Evolutionary conservation across 1,140 invertebrate species (phyloP), one percentile per base, ranked within the genome.

Genomic region (Habropoda laboriosa): DNA sequence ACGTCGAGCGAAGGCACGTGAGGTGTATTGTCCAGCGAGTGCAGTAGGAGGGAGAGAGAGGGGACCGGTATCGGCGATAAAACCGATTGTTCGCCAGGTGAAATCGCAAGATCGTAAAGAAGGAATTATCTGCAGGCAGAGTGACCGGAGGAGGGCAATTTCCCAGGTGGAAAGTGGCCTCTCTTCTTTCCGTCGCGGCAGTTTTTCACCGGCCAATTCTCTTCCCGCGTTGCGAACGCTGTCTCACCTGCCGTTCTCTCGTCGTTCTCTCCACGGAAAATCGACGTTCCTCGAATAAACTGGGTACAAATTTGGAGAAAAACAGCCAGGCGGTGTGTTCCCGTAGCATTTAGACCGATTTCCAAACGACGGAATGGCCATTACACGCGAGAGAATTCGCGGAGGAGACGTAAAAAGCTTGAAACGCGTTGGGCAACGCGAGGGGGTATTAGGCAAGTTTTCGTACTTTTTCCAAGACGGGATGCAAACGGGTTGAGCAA

Each of bases 41-140:
- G 0, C 5, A n/a, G 42, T 24, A 12, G n/a, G 68, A 6, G 61
- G 42, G n/a, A n/a, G n/a, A n/a, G n/a, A n/a, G n/a, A n/a, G n/a
- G n/a, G n/a, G n/a, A n/a, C 55, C 42, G n/a, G 30, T 77, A 70
- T 76, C 49, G 21, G n/a, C 18, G 13, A 57, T 82, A 27, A 71
- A 81, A 76, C 21, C 45, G 73, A 81, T 78, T 78, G 45, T 82
- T 67, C 3, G 32, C 64, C n/a, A 63, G 61, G 72, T 77, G 49
- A 83, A 83, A 71, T 58, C 30, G 42, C 35, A 49, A 64, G 64
- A 81, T 82, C 64, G 72, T 77, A 70, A 81, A 81, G 45, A 40
- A 45, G 3, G 3, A 53, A 58, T 83, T 83, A 58, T 81, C 40
- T 38, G 30, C n/a, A 16, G n/a, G 30, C 60, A 63, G 35, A 24